Evolutionary conservation across 1,140 invertebrate genomes (phyloP), one percentile per base, ranked within the genome.

Genomic region (Trichonephila clavata): DNA sequence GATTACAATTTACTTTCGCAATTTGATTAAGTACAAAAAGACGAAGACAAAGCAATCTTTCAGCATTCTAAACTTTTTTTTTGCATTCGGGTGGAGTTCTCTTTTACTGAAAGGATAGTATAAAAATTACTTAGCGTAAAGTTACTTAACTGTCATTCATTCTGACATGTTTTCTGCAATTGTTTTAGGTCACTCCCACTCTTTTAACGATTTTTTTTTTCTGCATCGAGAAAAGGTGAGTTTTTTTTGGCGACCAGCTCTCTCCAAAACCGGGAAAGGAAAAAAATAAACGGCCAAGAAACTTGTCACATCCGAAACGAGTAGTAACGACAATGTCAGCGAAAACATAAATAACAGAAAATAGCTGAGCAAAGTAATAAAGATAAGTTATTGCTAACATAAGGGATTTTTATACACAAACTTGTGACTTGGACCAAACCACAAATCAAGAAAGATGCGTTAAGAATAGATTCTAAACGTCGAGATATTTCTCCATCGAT

Each of bases 341-440:
- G 59, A 63, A 86, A 86, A 61, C 84, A 86, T 86, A 86, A 86
- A 86, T 86, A 86, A 86, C 60, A 27, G 59, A 63, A 83, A 32
- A 86, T 32, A 21, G 84, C 84, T 86, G 84, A 86, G 84, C 39
- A 86, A 86, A 86, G 84, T 86, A 86, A 86, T 86, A 86, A 86
- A 86, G 84, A 86, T 86, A 86, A 86, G 84, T 86, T 86, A 86
- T 86, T 61, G 84, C 84, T 32, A n/a, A 14, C 84, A 24, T 61
- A 86, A 86, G 84, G n/a, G 59, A 63, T 86, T 86, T 86, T 86
- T 86, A 86, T 63, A 63, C 84, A 60, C 81, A 84, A 50, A 60
- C 84, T 59, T 83, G 81, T 83, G 81, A 59, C 43, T 59, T 20
- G 81, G 81, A 24, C 13, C 21, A 20, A 10, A 59, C 50, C 81